Evolutionary conservation across 2,113 vertebrate species (phyloP), one percentile per base, ranked within the genome.

Genomic region (Pseudorhombus dupliciocellatus): DNA sequence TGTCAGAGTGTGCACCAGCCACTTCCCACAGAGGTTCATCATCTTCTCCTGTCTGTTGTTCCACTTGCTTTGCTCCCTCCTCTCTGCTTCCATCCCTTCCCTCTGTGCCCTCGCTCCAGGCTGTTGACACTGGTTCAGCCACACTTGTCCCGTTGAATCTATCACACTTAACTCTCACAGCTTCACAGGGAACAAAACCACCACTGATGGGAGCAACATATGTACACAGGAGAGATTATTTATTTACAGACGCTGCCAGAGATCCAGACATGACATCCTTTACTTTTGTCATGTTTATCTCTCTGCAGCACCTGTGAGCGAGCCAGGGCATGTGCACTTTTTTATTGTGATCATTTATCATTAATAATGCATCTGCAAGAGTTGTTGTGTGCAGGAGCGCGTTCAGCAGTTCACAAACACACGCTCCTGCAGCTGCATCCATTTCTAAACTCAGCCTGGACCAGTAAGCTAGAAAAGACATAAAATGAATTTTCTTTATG

Each of bases 201-300:
- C 3, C 2, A 63, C 70, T 66, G 80, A 84, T 70, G 75, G 66
- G 63, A 85, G 68, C 80, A 80, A 79, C 86, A 86, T 42, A 73
- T 74, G 79, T 70, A 66, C 87, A 66, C 74, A 22, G 20, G 61
- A 64, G 85, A 77, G 79, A 85, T 85, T 83, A 85, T 85, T 79
- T 84, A 83, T 84, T 86, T 77, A 86, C 57, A 73, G 79, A 69
- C 25, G 7, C 20, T 80, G 81, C 80, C 84, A 86, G 26, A 44
- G 40, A 71, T 73, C 76, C 62, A 62, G 81, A 85, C 71, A 75
- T 74, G 70, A 77, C 63, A 75, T 70, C 75, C 79, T 79, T 86
- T 81, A 78, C 78, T 81, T 67, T 28, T 65, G 80, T 74, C 82
- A 73, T 76, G 75, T 82, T 86, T 89, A 85, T 86, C 87, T 81